phyloP scores from a whole-genome alignment of 2,797 vertebrate genomes.

The Sebastiscus albofasciatus region DNA sequence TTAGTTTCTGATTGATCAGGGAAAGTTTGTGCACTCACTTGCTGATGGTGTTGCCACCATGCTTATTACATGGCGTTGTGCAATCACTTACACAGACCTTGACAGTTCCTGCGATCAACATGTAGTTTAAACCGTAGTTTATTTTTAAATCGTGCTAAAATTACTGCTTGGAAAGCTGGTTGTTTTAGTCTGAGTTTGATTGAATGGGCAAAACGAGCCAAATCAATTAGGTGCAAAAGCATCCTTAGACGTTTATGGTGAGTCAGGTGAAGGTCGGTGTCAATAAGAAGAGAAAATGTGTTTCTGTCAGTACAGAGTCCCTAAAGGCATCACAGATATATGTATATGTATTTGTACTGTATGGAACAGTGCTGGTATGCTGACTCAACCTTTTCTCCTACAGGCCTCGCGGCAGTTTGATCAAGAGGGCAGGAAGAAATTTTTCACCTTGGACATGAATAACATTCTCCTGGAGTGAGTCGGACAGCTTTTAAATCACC shows the following conservation, averaged over 20 bases:
- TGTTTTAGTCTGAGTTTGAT: background rate
- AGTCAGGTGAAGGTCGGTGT: background rate
- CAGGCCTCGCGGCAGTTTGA: constrained; percentile 97
- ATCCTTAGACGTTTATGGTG: background rate
- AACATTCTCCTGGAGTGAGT: constrained; percentile 99
- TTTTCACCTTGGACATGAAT: constrained; percentile 99
- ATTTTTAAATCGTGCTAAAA: background rate
- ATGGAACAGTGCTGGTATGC: constrained; percentile 32
- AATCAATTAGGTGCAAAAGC: background rate
- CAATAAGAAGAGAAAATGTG: background rate
- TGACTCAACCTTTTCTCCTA: constrained; percentile 64
- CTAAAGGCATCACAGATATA: constrained; percentile 17
- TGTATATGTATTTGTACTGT: constrained; percentile 31
- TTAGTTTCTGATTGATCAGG: background rate
- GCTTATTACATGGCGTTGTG: background rate
- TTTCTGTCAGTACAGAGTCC: constrained; percentile 2
- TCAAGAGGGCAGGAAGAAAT: constrained; percentile 98
- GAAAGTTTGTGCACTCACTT: background rate
- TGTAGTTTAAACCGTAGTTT: background rate
- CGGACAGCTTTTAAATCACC: constrained; percentile 58
- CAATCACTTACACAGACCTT: background rate
- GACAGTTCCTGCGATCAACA: background rate
- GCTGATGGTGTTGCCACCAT: background rate
- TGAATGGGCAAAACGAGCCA: background rate
- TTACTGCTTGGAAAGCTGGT: background rate